Base-by-base conservation (phyloP, 2,888 invertebrate species). In the Eupithecia subfuscata region DNA sequence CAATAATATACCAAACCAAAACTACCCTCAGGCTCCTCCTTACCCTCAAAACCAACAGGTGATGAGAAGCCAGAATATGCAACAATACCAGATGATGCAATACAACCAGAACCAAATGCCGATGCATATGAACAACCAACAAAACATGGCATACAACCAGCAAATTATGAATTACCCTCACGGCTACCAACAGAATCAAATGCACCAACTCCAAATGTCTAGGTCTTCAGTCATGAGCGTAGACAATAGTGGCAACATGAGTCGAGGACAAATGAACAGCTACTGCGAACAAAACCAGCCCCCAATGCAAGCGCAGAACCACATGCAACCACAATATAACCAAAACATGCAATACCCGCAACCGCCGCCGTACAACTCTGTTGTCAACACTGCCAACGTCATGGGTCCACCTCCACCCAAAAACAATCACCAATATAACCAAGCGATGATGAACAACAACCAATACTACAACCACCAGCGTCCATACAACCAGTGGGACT, bases 351-450 rank as follows among this genome's bases (percentile, higher is more conserved):
- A 91, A 72, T 94, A 94, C 71, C 89, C 91, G 2, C 92, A 94
- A 85, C 92, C 92, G 40, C 93, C 93, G 11, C 90, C 94, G 0
- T 92, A 92, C 82, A 93, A 93, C 77, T 81, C 94, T 2, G 91
- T 90, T 6, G 93, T 93, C 6, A 95, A 95, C 75, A 89, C 91
- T 74, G 88, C 88, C 0, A 93, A 93, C 77, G 92, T 92, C 0
- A 95, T 95, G 94, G 94, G 94, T 1, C 94, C 94, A 14, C 94
- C 94, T 1, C 93, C 94, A 56, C 95, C 94, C 4, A 94, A 94
- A 79, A 94, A 95, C 78, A 94, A 93, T 77, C 94, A 95, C 68
- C 94, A 94, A 70, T 94, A 93, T 81, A 94, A 94, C 74, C 93
- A 94, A 85, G 90, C 92, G 0, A 94, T 94, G 93, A 90, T 93